Evolutionary conservation across 1,140 invertebrate genomes (phyloP).

Genomic region (Pogonognathellus flavescens): DNA sequence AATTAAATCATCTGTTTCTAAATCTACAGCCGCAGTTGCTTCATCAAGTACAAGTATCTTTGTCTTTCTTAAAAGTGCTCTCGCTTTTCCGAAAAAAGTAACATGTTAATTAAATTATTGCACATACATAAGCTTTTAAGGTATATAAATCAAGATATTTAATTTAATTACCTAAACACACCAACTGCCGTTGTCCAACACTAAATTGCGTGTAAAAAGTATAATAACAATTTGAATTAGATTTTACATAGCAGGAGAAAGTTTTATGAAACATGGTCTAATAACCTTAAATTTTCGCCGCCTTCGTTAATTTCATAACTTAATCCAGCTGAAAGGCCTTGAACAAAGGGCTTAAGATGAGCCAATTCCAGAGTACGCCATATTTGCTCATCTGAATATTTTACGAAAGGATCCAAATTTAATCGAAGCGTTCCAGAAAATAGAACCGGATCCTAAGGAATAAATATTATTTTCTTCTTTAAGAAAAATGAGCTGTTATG

Average conservation of each 20-base stretch:
- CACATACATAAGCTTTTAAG: too few relatives aligned
- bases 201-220: slow-evolving; percentile 68
- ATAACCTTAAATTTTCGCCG: slow-evolving; percentile 74
- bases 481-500: too few relatives aligned
- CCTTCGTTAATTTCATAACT: slow-evolving; percentile 70
- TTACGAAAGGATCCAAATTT: slow-evolving; percentile 87
- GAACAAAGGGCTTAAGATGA: slow-evolving; percentile 51
- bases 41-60: slow-evolving; percentile 90
- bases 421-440: slow-evolving; percentile 85
- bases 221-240: neutral
- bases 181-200: slow-evolving; percentile 82
- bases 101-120: too few relatives aligned
- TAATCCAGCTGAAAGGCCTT: slow-evolving; percentile 27
- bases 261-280: too few relatives aligned
- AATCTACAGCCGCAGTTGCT: slow-evolving; percentile 68
- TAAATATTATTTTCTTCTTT: too few relatives aligned
- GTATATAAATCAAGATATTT: too few relatives aligned
- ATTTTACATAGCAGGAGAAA: too few relatives aligned
- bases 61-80: slow-evolving; percentile 86
- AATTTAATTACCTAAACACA: slow-evolving; percentile 70
- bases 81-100: slow-evolving; percentile 68
- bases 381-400: slow-evolving; percentile 81
- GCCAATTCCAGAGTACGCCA: slow-evolving; percentile 86
- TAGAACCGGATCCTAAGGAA: slow-evolving; percentile 70
- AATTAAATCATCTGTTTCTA: slow-evolving; percentile 69